Percentiles rank a stretch among this genome's conserved stretches.
Evolutionary conservation across 2,888 invertebrate species (phyloP).

Genomic region (Drosophila quinaria): DNA sequence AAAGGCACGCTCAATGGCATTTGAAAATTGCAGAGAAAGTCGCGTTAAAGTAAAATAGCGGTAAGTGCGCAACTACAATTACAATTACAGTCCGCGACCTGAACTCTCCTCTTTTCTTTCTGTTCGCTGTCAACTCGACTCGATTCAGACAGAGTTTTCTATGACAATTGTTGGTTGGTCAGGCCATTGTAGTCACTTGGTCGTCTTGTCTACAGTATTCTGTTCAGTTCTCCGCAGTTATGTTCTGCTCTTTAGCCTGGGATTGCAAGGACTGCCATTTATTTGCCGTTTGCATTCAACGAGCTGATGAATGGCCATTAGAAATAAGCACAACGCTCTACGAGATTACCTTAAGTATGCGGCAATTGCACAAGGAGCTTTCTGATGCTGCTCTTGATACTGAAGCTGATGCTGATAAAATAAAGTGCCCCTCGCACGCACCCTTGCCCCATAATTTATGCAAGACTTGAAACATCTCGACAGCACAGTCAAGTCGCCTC

Average conservation of each 20-base stretch:
- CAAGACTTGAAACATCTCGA: slow-evolving; percentile 52
- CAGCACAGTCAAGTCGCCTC: slow-evolving; percentile 14
- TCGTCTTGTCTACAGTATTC: slow-evolving; percentile 10
- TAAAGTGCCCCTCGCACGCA: slow-evolving; percentile 59
- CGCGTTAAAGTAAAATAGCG: slow-evolving; percentile 75
- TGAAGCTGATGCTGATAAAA: slow-evolving; percentile 59
- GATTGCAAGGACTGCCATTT: slow-evolving; percentile 57
- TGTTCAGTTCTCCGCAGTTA: slow-evolving; percentile 6
- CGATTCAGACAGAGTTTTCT: slow-evolving; percentile 63
- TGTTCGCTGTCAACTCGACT: background rate
- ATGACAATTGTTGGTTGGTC: slow-evolving; percentile 75
- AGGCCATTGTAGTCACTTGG: slow-evolving; percentile 56
- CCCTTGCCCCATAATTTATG: slow-evolving; percentile 70
- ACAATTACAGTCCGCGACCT: slow-evolving; percentile 63
- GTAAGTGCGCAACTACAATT: slow-evolving; percentile 71
- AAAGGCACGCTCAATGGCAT: slow-evolving; percentile 63
- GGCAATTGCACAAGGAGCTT: slow-evolving; percentile 79
- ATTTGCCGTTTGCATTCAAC: slow-evolving; percentile 80
- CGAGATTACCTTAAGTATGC: slow-evolving; percentile 80
- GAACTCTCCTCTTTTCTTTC: background rate
- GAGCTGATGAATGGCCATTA: slow-evolving; percentile 80
- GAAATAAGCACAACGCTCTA: slow-evolving; percentile 74
- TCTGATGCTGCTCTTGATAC: slow-evolving; percentile 33
- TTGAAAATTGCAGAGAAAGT: slow-evolving; percentile 54
- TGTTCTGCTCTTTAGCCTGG: slow-evolving; percentile 20